These are phyloP conservation scores for Trachops cirrhosus DNA, from an alignment of 2,797 vertebrate genomes.

Conservation along the genomic window DNA sequence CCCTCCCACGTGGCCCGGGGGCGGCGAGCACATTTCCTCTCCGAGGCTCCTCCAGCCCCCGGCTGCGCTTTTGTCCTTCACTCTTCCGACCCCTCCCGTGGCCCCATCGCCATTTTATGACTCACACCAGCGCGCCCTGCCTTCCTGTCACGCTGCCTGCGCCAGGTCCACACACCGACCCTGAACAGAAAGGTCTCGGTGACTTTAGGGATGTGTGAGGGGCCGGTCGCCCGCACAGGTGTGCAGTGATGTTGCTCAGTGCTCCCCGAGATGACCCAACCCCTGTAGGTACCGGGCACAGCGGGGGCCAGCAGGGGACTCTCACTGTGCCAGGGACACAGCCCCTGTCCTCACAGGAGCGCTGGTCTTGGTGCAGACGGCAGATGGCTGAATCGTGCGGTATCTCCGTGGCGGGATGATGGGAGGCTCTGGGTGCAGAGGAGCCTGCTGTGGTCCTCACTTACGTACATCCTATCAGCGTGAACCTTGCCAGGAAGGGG, in stretches of 20 bases:
- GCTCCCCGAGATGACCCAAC: no score
- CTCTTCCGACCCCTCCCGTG: neutral
- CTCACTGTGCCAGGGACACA: accelerated
- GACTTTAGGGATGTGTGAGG: neutral
- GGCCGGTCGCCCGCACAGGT: accelerated
- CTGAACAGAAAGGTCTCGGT: neutral
- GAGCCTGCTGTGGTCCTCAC: accelerated
- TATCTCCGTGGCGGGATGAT: accelerated
- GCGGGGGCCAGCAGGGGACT: no score
- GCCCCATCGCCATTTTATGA: neutral
- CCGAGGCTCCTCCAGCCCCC: accelerated
- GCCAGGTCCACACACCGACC: accelerated
- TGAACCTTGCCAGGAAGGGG: neutral
- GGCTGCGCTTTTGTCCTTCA: accelerated
- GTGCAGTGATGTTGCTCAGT: accelerated
- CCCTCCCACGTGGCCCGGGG: neutral
- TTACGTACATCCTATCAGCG: no score
- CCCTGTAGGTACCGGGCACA: accelerated
- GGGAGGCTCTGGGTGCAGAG: accelerated
- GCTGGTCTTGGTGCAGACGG: neutral
- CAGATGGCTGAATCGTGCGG: accelerated
- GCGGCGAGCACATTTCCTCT: neutral
- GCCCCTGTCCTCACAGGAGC: neutral
- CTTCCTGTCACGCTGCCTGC: neutral
- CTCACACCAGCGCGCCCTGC: neutral